Evolutionary conservation across 2,113 vertebrate species (phyloP).

Genomic region (Neolamprologus cancellatus): DNA sequence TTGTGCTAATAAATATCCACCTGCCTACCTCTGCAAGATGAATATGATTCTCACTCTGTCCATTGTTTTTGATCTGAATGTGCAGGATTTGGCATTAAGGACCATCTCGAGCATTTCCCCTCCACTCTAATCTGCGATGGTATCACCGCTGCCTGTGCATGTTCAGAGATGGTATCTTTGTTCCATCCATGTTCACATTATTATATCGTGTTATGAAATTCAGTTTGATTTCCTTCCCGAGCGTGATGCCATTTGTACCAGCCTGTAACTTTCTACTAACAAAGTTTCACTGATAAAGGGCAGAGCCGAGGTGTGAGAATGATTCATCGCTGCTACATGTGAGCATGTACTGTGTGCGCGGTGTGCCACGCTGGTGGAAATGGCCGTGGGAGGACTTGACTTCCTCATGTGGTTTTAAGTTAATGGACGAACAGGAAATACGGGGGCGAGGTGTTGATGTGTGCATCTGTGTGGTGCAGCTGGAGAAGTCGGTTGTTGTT

Average conservation of each 20-base stretch:
- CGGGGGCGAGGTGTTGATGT: constrained; percentile 9
- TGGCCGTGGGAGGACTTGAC: constrained; percentile 54
- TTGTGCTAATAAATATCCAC: background rate
- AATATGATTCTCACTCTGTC: background rate
- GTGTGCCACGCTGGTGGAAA: constrained; percentile 47
- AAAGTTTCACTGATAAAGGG: constrained; percentile 29
- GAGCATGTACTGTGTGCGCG: background rate
- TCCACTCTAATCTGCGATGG: background rate
- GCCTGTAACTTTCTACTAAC: background rate
- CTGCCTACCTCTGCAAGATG: background rate
- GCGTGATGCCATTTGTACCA: background rate
- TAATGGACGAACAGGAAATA: constrained; percentile 60
- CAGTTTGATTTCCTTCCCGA: constrained; percentile 14
- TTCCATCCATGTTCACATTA: constrained; percentile 10
- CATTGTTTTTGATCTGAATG: background rate
- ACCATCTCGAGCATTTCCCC: background rate
- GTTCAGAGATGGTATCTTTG: background rate
- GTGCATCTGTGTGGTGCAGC: background rate
- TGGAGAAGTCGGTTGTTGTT: background rate
- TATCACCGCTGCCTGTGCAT: background rate
- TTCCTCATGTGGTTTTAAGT: constrained; percentile 46
- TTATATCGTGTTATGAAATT: constrained; percentile 23
- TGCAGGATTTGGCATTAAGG: background rate
- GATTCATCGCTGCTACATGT: background rate
- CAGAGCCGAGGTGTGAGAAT: constrained; percentile 7